phyloP scores from a whole-genome alignment of 1,140 invertebrate genomes.

The Lepidotrigona ventralis region DNA sequence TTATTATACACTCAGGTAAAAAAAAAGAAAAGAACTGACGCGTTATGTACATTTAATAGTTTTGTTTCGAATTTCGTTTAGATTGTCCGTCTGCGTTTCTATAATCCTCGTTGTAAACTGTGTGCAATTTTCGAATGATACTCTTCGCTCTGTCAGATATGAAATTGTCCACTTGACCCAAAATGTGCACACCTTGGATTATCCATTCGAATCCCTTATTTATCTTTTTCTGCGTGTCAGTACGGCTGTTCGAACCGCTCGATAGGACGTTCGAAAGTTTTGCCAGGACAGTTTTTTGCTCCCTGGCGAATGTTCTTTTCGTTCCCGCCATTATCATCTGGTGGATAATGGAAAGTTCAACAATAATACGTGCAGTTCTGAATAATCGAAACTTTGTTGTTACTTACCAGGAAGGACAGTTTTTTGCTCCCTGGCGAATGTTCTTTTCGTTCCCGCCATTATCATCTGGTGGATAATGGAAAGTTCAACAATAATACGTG shows the following conservation, averaged over 20 bases:
- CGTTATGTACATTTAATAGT: not conserved
- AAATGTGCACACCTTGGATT: conserved; percentile 70
- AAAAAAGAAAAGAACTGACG: not conserved
- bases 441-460: conserved; percentile 17
- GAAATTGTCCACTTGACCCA: conserved; percentile 71
- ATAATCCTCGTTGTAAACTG: conserved; percentile 65
- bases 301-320: conserved; percentile 53
- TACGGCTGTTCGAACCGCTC: not conserved
- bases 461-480: conserved; percentile 32
- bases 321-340: conserved; percentile 26
- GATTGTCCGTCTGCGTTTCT: not conserved
- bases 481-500: not conserved
- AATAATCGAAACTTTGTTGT: not conserved
- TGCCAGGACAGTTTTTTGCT: conserved; percentile 53
- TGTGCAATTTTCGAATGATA: conserved; percentile 67
- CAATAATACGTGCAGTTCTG: not conserved
- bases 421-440: conserved; percentile 59
- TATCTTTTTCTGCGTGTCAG: conserved; percentile 55
- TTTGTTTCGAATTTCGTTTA: not conserved
- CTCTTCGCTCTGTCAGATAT: conserved; percentile 67
- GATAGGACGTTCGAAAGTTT: conserved; percentile 50
- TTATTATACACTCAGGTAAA: not conserved
- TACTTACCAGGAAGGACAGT: conserved; percentile 50
- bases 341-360: not conserved
- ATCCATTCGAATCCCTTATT: conserved; percentile 70